phyloP scores from a whole-genome alignment of 2,113 vertebrate genomes.

The Phasianus colchicus region DNA sequence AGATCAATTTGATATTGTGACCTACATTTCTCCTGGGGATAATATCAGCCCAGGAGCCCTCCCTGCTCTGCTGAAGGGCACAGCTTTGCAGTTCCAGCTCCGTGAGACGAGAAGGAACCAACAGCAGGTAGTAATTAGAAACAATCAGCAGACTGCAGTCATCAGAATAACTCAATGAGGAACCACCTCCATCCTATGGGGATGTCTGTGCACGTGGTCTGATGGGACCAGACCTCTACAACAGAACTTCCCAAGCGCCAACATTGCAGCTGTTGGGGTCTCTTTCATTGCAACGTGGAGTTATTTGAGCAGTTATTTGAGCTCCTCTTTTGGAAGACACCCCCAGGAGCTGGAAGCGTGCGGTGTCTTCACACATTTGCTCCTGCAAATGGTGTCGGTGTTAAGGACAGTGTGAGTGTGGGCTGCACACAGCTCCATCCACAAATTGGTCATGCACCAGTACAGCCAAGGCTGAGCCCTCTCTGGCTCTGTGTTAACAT shows the following conservation, averaged over 20 bases:
- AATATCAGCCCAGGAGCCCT: neutral
- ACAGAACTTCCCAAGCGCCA: neutral
- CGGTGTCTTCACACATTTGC: neutral
- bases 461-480: neutral
- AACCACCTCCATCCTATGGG: accelerated
- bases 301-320: neutral
- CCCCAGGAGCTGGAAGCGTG: accelerated
- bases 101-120: neutral
- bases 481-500: neutral
- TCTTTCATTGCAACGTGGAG: accelerated
- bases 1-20: slow-evolving; percentile 1
- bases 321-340: neutral
- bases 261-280: accelerated
- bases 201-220: accelerated
- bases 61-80: neutral
- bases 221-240: neutral
- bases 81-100: neutral
- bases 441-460: neutral
- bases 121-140: neutral
- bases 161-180: neutral
- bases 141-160: neutral
- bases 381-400: neutral
- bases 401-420: neutral
- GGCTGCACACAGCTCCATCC: neutral
- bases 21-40: neutral